Percentiles rank a stretch among this genome's conserved stretches.
phyloP scores from a whole-genome alignment of 2,113 vertebrate species.

The Spea multiplicata region DNA sequence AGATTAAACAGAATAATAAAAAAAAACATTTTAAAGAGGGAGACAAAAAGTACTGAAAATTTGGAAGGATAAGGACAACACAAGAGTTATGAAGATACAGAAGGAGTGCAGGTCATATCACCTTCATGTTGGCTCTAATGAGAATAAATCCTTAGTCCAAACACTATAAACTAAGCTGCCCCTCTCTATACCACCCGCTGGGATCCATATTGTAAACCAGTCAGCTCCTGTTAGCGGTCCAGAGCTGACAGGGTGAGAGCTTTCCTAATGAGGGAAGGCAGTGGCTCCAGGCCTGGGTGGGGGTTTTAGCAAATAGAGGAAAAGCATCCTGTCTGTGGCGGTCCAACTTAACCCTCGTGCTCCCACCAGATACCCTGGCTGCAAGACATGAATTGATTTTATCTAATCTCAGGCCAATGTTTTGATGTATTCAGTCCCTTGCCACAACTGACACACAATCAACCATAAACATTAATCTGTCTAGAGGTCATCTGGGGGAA shows the following conservation, averaged over 20 bases:
- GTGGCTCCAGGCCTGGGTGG: conserved; percentile 67
- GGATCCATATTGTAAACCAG: conserved; percentile 58
- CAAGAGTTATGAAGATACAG: neutral
- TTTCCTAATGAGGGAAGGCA: conserved; percentile 69
- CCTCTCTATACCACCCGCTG: conserved; percentile 44
- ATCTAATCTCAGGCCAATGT: neutral
- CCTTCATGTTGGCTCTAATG: conserved; percentile 53
- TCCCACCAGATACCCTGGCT: neutral
- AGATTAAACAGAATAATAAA: too few species aligned
- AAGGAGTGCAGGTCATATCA: conserved; percentile 42
- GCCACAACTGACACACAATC: neutral
- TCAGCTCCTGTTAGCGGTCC: conserved; percentile 40
- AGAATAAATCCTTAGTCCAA: conserved; percentile 60
- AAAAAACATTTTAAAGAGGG: too few species aligned
- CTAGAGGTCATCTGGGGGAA: neutral
- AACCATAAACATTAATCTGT: neutral
- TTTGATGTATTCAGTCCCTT: conserved; percentile 3
- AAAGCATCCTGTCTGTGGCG: conserved; percentile 42
- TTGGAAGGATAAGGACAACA: neutral
- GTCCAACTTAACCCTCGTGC: conserved; percentile 33
- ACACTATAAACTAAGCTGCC: conserved; percentile 49
- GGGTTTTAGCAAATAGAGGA: conserved; percentile 54
- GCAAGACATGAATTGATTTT: conserved; percentile 1
- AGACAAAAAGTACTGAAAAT: too few species aligned
- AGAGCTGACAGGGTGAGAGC: conserved; percentile 40